A percentile compares a stretch with the other conserved stretches of the same genome.
phyloP scores from a whole-genome alignment of 2,888 invertebrate genomes.

The Zhuqinia jingwanae region DNA sequence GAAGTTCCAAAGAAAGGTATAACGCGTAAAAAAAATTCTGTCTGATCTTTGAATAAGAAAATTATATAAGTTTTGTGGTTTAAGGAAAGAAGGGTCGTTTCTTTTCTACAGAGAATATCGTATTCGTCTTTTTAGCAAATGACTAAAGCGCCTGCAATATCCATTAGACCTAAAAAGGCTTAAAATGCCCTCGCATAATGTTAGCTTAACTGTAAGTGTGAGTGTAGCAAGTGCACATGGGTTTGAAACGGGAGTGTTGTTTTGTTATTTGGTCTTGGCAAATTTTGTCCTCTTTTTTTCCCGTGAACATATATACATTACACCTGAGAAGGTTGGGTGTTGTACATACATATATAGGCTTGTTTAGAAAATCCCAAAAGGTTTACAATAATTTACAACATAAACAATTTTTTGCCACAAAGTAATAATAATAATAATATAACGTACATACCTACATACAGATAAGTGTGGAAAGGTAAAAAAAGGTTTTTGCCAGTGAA shows the following conservation, averaged over 20 bases:
- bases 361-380: conserved; percentile 28
- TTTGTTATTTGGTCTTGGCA: conserved; percentile 18
- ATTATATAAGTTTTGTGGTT: conserved; percentile 12
- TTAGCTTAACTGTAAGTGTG: conserved; percentile 11
- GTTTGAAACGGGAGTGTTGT: conserved; percentile 20
- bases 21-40: no score
- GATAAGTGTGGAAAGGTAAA: conserved; percentile 29
- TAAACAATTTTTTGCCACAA: conserved; percentile 51
- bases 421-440: conserved; percentile 41
- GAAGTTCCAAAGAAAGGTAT: no score
- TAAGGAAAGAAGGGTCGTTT: not conserved
- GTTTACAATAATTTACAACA: conserved; percentile 45
- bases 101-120: not conserved
- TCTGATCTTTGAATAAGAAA: no score
- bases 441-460: not conserved
- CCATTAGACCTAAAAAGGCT: conserved; percentile 26
- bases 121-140: not conserved
- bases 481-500: conserved; percentile 31
- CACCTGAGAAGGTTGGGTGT: no score
- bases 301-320: not conserved
- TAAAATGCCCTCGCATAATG: not conserved
- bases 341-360: no score
- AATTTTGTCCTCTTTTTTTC: conserved; percentile 13
- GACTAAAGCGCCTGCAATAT: conserved; percentile 27
- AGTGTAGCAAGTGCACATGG: not conserved